Base-by-base conservation (phyloP, 2,888 invertebrate species). In the Itoplectis maculator region DNA sequence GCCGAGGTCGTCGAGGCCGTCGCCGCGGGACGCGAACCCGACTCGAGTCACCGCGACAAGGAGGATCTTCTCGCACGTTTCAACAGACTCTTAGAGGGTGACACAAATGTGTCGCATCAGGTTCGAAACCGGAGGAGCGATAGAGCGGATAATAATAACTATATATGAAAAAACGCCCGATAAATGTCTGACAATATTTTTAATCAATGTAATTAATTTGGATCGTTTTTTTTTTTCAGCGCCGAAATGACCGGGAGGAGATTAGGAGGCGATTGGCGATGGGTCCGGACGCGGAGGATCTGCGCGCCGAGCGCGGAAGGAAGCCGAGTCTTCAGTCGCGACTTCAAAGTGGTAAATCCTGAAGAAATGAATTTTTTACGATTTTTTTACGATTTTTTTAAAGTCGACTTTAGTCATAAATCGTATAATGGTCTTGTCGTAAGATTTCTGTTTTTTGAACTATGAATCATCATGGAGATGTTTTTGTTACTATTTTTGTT, bases 231-330 rank as follows among this genome's bases (percentile, higher is more conserved):
- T 85, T 79, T 85, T 89, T 86, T 80, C 94, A 98, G 96, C 96
- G 97, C 93, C 96, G 97, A 90, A 98, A 97, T 95, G 98, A 98
- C 92, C 95, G 98, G 75, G 98, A 98, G 93, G 98, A 98, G 93
- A 98, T 98, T 88, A 95, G 98, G 83, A 95, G 96, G 88, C 95
- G 98, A 82, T 94, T 98, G 91, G 98, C 98, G 0, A 97, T 97
- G 96, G 97, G 97, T 15, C 95, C 95, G 70, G 97, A 97, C 88
- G 94, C 94, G 70, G 97, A 97, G 88, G 96, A 96, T 88, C 95
- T 96, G 90, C 94, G 96, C 87, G 95, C 96, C 49, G 96, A 96
- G 84, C 95, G 96, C 88, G 96, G 96, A 84, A 95, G 96, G 88
- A 98, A 98, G 93, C 97, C 98, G 18, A 97, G 97, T 92, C 95